A percentile compares a stretch with the other conserved stretches of the same genome.
Evolutionary conservation across 2,113 vertebrate genomes (phyloP).

Genomic region (Panurus biarmicus): DNA sequence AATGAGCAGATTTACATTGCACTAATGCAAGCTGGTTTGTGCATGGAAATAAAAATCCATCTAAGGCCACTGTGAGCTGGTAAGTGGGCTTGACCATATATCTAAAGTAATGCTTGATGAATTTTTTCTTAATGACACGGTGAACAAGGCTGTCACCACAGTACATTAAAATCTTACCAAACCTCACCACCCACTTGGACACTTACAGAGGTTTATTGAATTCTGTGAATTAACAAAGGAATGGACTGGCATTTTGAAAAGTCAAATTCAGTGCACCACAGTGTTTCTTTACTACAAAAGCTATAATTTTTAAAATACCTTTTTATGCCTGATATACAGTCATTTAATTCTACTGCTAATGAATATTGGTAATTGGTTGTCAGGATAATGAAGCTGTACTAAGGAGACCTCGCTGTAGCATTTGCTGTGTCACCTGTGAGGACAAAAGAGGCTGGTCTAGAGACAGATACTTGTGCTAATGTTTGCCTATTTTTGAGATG

Average conservation of each 20-base stretch:
- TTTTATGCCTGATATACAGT: not conserved
- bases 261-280: not conserved
- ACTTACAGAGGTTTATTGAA: not conserved
- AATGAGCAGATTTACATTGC: not conserved
- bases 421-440: not conserved
- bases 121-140: not conserved
- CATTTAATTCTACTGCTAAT: not conserved
- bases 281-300: not conserved
- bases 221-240: not conserved
- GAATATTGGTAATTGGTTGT: not conserved
- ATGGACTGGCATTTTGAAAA: not conserved
- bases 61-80: not conserved
- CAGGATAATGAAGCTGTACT: not conserved
- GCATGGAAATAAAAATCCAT: not conserved
- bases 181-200: not conserved
- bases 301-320: not conserved
- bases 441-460: not conserved
- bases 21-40: not conserved
- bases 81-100: not conserved
- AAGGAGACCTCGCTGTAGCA: not conserved
- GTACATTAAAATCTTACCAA: not conserved
- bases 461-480: not conserved
- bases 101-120: constrained; percentile 5
- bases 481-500: not conserved
- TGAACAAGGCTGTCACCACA: not conserved